These are phyloP conservation scores for Leptinotarsa lineolata DNA, from an alignment of 1,140 invertebrate genomes.

Conservation along the genomic window DNA sequence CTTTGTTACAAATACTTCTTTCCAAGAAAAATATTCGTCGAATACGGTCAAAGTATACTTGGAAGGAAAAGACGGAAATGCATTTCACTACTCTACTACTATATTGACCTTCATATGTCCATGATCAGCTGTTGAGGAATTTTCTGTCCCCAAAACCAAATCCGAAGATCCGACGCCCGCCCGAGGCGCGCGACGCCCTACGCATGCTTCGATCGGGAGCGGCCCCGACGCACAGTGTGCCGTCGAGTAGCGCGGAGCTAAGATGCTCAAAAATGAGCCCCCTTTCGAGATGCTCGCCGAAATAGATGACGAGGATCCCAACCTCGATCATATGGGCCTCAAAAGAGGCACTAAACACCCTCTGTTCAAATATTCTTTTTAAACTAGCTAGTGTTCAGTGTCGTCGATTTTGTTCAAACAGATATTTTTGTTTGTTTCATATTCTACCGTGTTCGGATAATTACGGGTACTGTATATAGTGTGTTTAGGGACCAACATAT, in stretches of 20 bases:
- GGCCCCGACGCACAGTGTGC: constrained; percentile 17
- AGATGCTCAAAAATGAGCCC: constrained; percentile 18
- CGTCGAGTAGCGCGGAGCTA: constrained; percentile 14
- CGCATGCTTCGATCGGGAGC: constrained; percentile 20
- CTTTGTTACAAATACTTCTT: too few species aligned
- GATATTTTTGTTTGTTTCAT: constrained; percentile 39
- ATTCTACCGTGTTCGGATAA: constrained; percentile 46
- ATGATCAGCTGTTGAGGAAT: too few species aligned
- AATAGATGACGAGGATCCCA: constrained; percentile 17
- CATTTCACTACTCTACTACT: too few species aligned
- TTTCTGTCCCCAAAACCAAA: too few species aligned
- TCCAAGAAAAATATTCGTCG: too few species aligned
- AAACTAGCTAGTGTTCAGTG: constrained; percentile 22
- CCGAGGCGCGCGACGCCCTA: neutral
- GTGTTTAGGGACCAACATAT: constrained; percentile 52
- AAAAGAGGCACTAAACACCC: constrained; percentile 19
- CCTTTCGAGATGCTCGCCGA: constrained; percentile 18
- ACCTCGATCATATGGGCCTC: constrained; percentile 20
- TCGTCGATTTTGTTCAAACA: constrained; percentile 21
- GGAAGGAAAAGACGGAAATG: too few species aligned
- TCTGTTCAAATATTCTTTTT: neutral
- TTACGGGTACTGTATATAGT: constrained; percentile 55
- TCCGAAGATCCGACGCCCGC: neutral
- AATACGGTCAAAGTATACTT: too few species aligned
- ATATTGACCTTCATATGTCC: too few species aligned